These are phyloP conservation scores for Eurystomus gularis DNA, from an alignment of 2,113 vertebrate species.

Conservation along the genomic window DNA sequence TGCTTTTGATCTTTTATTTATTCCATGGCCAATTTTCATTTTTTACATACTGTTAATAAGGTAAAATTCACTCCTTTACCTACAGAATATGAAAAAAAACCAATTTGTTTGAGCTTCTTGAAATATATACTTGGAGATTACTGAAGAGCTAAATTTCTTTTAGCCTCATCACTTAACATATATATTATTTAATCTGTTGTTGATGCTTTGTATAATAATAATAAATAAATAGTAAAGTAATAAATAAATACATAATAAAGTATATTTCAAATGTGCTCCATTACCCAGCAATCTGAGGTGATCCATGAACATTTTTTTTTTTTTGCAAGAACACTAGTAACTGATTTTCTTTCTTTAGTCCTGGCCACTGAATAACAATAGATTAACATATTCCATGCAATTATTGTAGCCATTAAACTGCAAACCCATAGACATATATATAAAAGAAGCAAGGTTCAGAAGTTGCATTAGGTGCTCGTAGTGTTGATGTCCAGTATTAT, in stretches of 20 bases:
- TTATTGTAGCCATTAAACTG: background rate
- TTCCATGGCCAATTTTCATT: background rate
- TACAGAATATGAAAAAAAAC: background rate
- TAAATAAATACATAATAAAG: too few relatives aligned
- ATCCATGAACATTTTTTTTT: background rate
- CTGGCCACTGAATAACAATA: background rate
- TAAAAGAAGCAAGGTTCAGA: background rate
- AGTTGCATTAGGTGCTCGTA: background rate
- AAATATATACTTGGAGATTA: background rate
- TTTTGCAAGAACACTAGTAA: background rate
- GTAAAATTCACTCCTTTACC: background rate
- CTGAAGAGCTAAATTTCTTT: background rate
- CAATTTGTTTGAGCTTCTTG: background rate
- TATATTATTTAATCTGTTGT: background rate
- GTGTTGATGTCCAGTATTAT: background rate
- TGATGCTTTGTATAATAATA: background rate
- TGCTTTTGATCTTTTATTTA: background rate
- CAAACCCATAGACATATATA: background rate
- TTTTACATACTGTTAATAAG: background rate
- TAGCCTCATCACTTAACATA: background rate
- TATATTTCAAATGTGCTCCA: background rate
- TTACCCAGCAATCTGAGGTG: background rate
- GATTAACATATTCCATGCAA: background rate
- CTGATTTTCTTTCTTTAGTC: background rate
- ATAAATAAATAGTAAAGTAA: too few relatives aligned